Base-by-base conservation (phyloP, 2,888 invertebrate genomes). In the Lasioglossum oenotherae region DNA sequence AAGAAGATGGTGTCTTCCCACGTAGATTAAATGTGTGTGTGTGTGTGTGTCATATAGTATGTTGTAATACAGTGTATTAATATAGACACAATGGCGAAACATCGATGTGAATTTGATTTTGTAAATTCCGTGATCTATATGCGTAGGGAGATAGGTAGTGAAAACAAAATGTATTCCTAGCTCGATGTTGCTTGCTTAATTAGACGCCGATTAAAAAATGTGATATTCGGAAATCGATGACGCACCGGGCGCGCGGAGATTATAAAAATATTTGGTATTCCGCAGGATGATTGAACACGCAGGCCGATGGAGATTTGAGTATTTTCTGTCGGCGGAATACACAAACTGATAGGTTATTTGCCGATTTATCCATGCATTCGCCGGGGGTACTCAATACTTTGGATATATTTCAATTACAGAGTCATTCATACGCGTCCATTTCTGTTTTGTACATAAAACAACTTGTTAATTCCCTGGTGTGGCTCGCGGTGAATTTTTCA, bases 391-490 rank as follows among this genome's bases (percentile, higher is more conserved):
- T 67, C 67, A 38, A 67, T 35, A 35, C 67, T 23, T 67, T 67
- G 67, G 35, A 67, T 67, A 67, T 67, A 67, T 67, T 67, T 67
- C 67, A 67, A 67, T 67, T 67, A 67, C 67, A 67, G 35, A 35
- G 35, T 23, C 85, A 81, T 86, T 86, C 69, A 80, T 85, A 77
- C 77, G 44, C 41, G 38, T 16, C 31, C 71, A 60, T 84, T 78
- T 78, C 60, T 80, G 67, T 80, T 84, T 84, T 75, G 53, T 60
- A 12, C 53, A 44, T 44, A 44, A 71, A 86, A 85, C 85, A 85
- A 85, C 78, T 86, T 75, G 85, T 85, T 86, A 85, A 85, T 81
- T 81, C 46, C 73, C 38, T 75, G 31, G 64, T n/a, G 64, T 80
- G 84, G 49, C 74, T 84, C 27, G 41, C 72, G 72, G 38, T 78